Base-by-base conservation (phyloP, 2,797 vertebrate species). In the Anguilla anguilla region DNA sequence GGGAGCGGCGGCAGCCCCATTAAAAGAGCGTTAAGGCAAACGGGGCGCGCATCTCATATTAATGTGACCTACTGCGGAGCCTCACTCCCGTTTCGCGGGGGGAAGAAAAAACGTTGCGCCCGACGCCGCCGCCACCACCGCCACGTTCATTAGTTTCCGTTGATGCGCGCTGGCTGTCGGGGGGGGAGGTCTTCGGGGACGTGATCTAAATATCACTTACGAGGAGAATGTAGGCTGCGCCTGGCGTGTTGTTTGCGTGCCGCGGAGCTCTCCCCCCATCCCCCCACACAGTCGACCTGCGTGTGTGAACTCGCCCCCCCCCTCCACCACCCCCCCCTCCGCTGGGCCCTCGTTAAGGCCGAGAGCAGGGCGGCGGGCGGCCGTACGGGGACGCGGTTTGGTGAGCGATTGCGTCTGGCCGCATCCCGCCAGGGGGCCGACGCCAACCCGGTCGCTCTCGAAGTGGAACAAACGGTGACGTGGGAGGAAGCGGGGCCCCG, bases 201-300 rank as follows among this genome's bases (percentile, higher is more conserved):
- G 49, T 85, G 83, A n/a, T 87, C 82, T 87, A 87, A 61, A 77
- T 88, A 87, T 83, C 86, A 64, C 57, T 87, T 9, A 67, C 15
- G 61, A 13, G 61, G 64, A 57, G 22, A 84, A 79, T 77, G 39
- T 77, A 57, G 64, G 67, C 72, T 77, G 74, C 35, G 10, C 79
- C 28, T 19, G 5, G 35, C 6, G 31, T 61, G 49, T 77, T 81
- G 39, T 46, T 49, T 79, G 9, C 9, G 43, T 2, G 39, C 43
- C 19, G 19, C 15, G 3, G 5, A 0, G 5, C 39, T 81, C 19
- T 28, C 17, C 4, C 43, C 1, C 9, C 31, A 2, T 13, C 1
- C 31, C 31, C 61, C 10, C 35, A 4, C 49, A 35, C 49, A 51
- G 31, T 35, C 69, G 11, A 35, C n/a, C 69, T 25, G 69, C 1